These are phyloP conservation scores for Myrmophylax atrothorax DNA, from an alignment of 2,113 vertebrate species.

Conservation along the genomic window DNA sequence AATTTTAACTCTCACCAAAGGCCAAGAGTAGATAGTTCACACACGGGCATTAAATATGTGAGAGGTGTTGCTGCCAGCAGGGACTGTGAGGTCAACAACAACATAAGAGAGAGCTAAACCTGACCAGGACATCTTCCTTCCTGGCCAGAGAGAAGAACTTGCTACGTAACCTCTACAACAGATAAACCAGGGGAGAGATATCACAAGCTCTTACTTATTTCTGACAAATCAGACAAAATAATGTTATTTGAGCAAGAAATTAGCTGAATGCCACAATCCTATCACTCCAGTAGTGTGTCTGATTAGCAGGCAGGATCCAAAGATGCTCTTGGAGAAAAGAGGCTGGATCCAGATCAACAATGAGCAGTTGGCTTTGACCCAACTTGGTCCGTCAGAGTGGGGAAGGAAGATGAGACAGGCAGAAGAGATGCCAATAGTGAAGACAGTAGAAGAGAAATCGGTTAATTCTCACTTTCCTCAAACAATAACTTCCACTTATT, in stretches of 20 bases:
- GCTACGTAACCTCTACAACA: fast-evolving
- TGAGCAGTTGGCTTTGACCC: fast-evolving
- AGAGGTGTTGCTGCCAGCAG: not conserved
- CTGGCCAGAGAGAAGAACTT: not conserved
- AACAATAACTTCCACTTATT: not conserved
- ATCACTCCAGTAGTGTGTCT: not conserved
- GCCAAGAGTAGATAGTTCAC: not conserved
- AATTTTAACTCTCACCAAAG: not conserved
- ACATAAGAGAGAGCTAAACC: not conserved
- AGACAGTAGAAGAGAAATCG: not conserved
- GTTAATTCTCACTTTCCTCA: not conserved
- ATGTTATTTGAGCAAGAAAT: not conserved
- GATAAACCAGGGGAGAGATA: not conserved
- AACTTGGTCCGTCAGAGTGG: not conserved
- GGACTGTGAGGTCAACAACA: not conserved
- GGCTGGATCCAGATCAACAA: not conserved
- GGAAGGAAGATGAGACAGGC: not conserved
- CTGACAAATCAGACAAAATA: not conserved
- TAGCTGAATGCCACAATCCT: not conserved
- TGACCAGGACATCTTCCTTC: not conserved
- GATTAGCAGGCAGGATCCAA: not conserved
- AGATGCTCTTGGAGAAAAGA: not conserved
- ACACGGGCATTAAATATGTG: not conserved
- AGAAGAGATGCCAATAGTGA: not conserved
- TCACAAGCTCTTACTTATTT: not conserved